Evolutionary conservation across 2,888 invertebrate genomes (phyloP).

Genomic region (Nomada goodeniana): DNA sequence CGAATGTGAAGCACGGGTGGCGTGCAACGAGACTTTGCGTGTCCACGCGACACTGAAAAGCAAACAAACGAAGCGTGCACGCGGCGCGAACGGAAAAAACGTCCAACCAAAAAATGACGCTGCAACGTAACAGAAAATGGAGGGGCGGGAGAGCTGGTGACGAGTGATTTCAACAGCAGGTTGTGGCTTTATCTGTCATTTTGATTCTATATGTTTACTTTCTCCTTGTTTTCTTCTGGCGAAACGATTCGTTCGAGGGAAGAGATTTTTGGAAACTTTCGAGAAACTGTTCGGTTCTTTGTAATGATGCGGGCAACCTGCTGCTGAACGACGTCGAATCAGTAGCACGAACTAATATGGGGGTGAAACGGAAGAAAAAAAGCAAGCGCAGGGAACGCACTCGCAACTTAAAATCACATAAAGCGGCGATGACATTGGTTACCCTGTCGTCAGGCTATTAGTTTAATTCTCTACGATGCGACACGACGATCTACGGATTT

Average conservation of each 20-base stretch:
- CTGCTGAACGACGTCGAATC: conserved; percentile 23
- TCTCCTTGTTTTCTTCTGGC: background rate
- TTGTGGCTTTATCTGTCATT: conserved; percentile 6
- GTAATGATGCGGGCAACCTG: conserved; percentile 9
- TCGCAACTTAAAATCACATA: conserved; percentile 12
- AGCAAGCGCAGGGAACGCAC: conserved; percentile 28
- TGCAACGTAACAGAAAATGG: conserved; percentile 71
- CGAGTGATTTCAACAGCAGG: conserved; percentile 40
- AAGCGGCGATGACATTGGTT: background rate
- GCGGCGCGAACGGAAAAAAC: conserved; percentile 52
- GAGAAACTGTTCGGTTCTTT: no score
- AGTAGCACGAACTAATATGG: conserved; percentile 1
- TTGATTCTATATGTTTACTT: background rate
- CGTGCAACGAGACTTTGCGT: conserved; percentile 8
- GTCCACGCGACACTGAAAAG: conserved; percentile 61
- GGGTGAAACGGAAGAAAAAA: conserved; percentile 2
- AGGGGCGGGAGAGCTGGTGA: conserved; percentile 47
- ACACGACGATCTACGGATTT: background rate
- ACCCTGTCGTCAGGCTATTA: no score
- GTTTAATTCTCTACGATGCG: background rate
- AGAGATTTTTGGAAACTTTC: background rate
- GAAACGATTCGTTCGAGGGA: background rate
- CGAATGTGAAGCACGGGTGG: background rate
- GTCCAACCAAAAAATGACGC: conserved; percentile 69
- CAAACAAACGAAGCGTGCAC: conserved; percentile 68